Percentiles rank a stretch among this genome's conserved stretches.
Conservation (phyloP, 2,888 invertebrate genomes). For the Invenusta paracnida region DNA sequence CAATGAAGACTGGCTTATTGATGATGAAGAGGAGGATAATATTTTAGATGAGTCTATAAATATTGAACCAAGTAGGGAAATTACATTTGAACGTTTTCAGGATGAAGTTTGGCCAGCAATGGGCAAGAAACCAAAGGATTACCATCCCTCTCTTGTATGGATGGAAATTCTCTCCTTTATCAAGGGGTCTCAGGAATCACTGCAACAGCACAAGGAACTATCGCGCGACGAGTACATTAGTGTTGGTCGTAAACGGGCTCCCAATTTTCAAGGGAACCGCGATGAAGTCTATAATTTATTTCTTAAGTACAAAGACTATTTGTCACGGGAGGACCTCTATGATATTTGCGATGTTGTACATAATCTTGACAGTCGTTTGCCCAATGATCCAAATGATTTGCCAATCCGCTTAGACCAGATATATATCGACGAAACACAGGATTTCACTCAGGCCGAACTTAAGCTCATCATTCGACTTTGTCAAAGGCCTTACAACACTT, state of each 20-base stretch:
- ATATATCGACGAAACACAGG: conserved; percentile 56
- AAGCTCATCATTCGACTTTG: conserved; percentile 51
- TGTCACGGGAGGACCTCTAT: conserved; percentile 48
- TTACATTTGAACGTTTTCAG: conserved; percentile 52
- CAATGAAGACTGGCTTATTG: not conserved
- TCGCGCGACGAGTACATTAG: conserved; percentile 48
- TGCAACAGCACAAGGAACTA: conserved; percentile 48
- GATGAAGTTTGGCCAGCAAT: conserved; percentile 51
- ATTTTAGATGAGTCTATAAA: not conserved
- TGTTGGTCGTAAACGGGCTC: conserved; percentile 50
- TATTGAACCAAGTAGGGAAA: conserved; percentile 48
- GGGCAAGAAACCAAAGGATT: conserved; percentile 44
- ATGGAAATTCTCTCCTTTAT: conserved; percentile 55
- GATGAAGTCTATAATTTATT: conserved; percentile 49
- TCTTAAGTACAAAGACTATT: conserved; percentile 48
- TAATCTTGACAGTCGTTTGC: conserved; percentile 46
- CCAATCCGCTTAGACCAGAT: conserved; percentile 49
- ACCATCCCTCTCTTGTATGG: conserved; percentile 53
- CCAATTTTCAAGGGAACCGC: conserved; percentile 50
- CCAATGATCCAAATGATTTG: conserved; percentile 44
- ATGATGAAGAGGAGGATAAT: not conserved
- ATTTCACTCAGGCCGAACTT: conserved; percentile 55
- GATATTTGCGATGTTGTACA: conserved; percentile 51
- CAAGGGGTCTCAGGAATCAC: conserved; percentile 51
- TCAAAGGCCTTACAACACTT: conserved; percentile 53